phyloP scores from a whole-genome alignment of 2,888 invertebrate genomes.

The Molorchus minor region DNA sequence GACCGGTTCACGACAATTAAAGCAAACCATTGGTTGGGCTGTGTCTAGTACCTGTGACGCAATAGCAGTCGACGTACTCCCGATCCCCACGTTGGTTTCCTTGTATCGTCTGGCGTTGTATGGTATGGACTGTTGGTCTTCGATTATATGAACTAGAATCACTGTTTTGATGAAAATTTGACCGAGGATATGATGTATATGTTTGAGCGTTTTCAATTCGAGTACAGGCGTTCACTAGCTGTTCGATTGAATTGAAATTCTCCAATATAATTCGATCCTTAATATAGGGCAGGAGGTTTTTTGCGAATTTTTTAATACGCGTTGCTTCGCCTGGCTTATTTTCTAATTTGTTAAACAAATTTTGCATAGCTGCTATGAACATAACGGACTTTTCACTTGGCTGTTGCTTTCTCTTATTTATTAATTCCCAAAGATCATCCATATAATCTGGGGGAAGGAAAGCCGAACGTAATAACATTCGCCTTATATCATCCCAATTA shows the following conservation, averaged over 20 bases:
- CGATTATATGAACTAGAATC: neutral
- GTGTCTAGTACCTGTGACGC: no score
- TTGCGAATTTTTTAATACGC: neutral
- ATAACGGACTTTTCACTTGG: neutral
- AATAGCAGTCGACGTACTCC: no score
- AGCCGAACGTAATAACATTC: constrained; percentile 5
- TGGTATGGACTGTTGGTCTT: no score
- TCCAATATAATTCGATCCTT: neutral
- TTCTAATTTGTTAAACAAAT: neutral
- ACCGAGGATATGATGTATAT: neutral
- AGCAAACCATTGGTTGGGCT: neutral
- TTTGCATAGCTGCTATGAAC: neutral
- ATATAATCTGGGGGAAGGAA: constrained; percentile 35
- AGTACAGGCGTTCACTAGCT: neutral
- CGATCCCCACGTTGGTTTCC: neutral
- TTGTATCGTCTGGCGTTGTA: no score
- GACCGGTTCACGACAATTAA: neutral
- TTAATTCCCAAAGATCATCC: constrained; percentile 14
- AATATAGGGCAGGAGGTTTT: neutral
- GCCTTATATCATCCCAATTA: constrained; percentile 25
- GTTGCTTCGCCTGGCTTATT: neutral
- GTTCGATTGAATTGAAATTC: neutral
- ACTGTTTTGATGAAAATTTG: neutral
- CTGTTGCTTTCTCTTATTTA: neutral
- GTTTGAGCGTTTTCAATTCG: neutral